These are phyloP conservation scores for Caenorhabditis uteleia DNA, from an alignment of 2,888 invertebrate species.

Conservation along the genomic window DNA sequence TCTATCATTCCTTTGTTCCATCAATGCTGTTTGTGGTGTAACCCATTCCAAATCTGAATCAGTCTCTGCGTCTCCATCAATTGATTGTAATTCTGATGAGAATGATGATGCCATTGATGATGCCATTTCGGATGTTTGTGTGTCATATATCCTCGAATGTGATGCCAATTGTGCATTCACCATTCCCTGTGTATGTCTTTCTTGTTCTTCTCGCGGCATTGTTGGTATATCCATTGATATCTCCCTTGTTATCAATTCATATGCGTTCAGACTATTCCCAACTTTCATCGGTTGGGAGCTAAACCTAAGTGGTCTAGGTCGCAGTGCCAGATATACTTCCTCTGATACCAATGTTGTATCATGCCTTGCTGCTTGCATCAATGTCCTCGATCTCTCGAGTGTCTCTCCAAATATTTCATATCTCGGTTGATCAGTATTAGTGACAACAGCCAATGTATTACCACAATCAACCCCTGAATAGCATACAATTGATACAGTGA, in stretches of 20 bases:
- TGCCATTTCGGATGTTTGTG: constrained; percentile 49
- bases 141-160: constrained; percentile 27
- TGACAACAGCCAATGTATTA: constrained; percentile 57
- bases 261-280: constrained; percentile 35
- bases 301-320: constrained; percentile 63
- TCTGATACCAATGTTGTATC: constrained; percentile 45
- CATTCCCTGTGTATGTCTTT: constrained; percentile 29
- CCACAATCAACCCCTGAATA: constrained; percentile 64
- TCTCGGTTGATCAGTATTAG: constrained; percentile 60
- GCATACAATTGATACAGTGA: background rate
- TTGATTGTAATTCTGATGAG: constrained; percentile 65
- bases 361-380: constrained; percentile 52
- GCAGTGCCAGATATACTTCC: constrained; percentile 64
- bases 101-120: constrained; percentile 67
- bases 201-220: constrained; percentile 35
- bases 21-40: constrained; percentile 52
- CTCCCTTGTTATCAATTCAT: constrained; percentile 36
- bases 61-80: constrained; percentile 64
- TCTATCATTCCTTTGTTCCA: constrained; percentile 17
- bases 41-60: constrained; percentile 68
- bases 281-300: constrained; percentile 39
- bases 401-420: constrained; percentile 62
- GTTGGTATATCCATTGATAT: constrained; percentile 14
- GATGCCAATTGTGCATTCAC: constrained; percentile 32
- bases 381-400: constrained; percentile 44